phyloP scores from a whole-genome alignment of 2,797 vertebrate genomes.

The Acanthurus leucopareius region DNA sequence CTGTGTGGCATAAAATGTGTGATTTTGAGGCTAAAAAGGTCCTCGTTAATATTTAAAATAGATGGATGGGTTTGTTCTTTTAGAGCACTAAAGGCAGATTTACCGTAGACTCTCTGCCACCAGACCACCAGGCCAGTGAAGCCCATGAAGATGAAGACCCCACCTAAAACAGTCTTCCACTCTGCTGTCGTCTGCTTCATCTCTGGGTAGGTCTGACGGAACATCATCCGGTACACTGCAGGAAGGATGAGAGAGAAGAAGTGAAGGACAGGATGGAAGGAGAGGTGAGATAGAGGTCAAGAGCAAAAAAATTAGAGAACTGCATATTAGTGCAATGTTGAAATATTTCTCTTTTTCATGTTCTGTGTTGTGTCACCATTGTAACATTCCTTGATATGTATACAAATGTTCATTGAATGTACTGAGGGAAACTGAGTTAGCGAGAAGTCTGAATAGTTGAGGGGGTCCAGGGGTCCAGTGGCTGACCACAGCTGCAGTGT shows the following conservation, averaged over 20 bases:
- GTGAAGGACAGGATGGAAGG: background rate
- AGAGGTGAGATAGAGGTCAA: background rate
- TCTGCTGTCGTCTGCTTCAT: conserved; percentile 84
- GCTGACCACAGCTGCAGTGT: background rate
- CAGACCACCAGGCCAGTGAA: conserved; percentile 88
- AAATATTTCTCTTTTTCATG: background rate
- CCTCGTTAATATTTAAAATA: no score
- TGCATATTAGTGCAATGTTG: no score
- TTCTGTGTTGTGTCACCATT: background rate
- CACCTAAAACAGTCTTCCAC: conserved; percentile 89
- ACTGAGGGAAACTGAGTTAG: no score
- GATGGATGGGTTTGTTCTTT: no score
- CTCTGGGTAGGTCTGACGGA: conserved; percentile 86
- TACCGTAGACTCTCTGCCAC: conserved; percentile 89
- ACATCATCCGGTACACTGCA: conserved; percentile 89
- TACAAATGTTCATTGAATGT: background rate
- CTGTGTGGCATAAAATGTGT: background rate
- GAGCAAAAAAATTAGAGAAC: no score
- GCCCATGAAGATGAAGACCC: conserved; percentile 86
- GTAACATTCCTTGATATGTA: background rate
- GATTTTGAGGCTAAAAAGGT: background rate
- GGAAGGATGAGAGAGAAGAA: background rate
- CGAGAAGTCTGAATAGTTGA: no score
- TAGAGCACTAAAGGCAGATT: conserved; percentile 12
- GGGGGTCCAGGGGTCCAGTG: background rate